Evolutionary conservation across 2,888 invertebrate genomes (phyloP).

Genomic region (Phlogophora meticulosa): DNA sequence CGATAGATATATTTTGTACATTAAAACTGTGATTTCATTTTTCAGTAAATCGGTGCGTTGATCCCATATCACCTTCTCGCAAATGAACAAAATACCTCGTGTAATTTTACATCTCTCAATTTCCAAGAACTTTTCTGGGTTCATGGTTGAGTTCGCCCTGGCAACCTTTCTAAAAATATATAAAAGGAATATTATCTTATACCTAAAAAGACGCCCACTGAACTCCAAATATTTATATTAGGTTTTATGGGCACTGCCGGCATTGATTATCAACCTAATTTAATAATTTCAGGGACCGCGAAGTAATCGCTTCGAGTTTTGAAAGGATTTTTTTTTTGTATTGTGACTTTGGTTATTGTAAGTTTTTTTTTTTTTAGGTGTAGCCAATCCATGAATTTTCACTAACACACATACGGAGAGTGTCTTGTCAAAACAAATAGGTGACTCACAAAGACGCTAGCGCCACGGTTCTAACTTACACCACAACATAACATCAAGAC

Average conservation of each 20-base stretch:
- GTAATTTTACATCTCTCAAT: conserved; percentile 14
- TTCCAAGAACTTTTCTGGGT: conserved; percentile 5
- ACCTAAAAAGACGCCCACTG: not conserved
- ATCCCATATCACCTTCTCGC: not conserved
- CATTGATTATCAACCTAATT: conserved; percentile 22
- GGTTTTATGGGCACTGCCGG: not conserved
- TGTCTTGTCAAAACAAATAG: not conserved
- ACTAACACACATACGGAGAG: no score
- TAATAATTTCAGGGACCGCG: not conserved
- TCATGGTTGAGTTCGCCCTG: conserved; percentile 2
- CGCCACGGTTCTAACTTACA: not conserved
- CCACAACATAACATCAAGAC: no score
- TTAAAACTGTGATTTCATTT: conserved; percentile 4
- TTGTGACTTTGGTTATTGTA: conserved; percentile 2
- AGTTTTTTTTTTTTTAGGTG: no score
- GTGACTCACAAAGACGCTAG: no score
- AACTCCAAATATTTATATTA: conserved; percentile 26
- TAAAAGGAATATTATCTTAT: conserved; percentile 20
- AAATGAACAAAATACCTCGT: conserved; percentile 23
- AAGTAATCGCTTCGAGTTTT: not conserved
- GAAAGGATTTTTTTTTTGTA: conserved; percentile 7
- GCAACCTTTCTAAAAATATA: conserved; percentile 22
- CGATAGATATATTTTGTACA: no score
- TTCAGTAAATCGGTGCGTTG: not conserved
- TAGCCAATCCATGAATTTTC: not conserved